phyloP scores from a whole-genome alignment of 2,888 invertebrate species.

The Phragmatobia fuliginosa region DNA sequence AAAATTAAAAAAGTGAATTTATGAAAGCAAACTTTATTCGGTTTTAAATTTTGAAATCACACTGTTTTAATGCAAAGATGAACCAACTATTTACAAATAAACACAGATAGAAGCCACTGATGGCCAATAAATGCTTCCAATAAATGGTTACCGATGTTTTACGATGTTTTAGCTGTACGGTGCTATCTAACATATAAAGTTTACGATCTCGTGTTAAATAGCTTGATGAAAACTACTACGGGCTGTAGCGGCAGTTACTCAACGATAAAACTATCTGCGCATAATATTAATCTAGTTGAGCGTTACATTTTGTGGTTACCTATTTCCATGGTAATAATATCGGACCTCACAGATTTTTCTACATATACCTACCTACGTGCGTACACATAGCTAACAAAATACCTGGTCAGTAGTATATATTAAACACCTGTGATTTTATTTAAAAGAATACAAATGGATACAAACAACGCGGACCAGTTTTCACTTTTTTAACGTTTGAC shows the following conservation, averaged over 20 bases:
- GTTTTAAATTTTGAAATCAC: neutral
- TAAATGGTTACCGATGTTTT: slow-evolving; percentile 54
- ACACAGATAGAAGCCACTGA: slow-evolving; percentile 36
- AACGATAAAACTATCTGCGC: slow-evolving; percentile 50
- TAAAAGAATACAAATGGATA: neutral
- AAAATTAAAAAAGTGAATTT: neutral
- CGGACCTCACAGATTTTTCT: neutral
- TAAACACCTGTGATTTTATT: neutral
- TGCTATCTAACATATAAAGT: slow-evolving; percentile 57
- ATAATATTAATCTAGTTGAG: slow-evolving; percentile 40
- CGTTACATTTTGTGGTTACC: slow-evolving; percentile 12
- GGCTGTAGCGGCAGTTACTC: slow-evolving; percentile 49
- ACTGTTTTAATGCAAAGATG: neutral
- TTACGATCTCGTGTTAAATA: slow-evolving; percentile 65
- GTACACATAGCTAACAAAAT: neutral
- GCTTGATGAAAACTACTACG: slow-evolving; percentile 59
- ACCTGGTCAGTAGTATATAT: neutral
- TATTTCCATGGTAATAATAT: slow-evolving; percentile 15
- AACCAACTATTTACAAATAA: neutral
- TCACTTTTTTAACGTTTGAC: too few relatives aligned
- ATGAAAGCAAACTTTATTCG: neutral
- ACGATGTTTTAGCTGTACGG: slow-evolving; percentile 37
- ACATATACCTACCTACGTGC: neutral
- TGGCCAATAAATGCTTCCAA: slow-evolving; percentile 48
- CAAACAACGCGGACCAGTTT: neutral